phyloP scores from a whole-genome alignment of 2,797 vertebrate species.

The Mus minutoides region DNA sequence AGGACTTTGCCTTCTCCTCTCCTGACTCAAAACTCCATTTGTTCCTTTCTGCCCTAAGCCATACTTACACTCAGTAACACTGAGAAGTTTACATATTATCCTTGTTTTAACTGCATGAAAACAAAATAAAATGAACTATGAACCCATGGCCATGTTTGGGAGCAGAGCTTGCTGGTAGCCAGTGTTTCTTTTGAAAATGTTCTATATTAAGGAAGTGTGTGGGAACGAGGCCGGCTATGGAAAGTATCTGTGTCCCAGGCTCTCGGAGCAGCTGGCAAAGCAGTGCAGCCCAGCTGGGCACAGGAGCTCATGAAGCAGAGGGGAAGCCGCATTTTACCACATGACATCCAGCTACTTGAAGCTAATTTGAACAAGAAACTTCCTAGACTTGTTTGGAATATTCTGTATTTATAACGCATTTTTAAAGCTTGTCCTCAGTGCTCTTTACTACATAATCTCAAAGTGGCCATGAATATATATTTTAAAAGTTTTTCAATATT shows the following conservation, averaged over 20 bases:
- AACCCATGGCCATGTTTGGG: slow-evolving; percentile 74
- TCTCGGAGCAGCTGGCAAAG: slow-evolving; percentile 56
- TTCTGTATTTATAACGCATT: slow-evolving; percentile 59
- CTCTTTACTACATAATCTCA: slow-evolving; percentile 69
- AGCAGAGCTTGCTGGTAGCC: slow-evolving; percentile 55
- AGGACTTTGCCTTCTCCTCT: slow-evolving; percentile 20
- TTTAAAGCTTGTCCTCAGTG: slow-evolving; percentile 72
- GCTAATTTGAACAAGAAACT: slow-evolving; percentile 54
- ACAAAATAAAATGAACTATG: slow-evolving; percentile 76
- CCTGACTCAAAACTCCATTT: slow-evolving; percentile 44
- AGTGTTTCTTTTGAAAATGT: slow-evolving; percentile 63
- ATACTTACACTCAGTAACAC: slow-evolving; percentile 15
- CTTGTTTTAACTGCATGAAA: slow-evolving; percentile 75
- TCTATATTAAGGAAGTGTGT: slow-evolving; percentile 73
- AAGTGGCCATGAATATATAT: slow-evolving; percentile 23
- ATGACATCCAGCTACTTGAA: slow-evolving; percentile 61
- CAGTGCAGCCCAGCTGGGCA: background rate
- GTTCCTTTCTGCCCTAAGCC: slow-evolving; percentile 34
- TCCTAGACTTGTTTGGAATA: slow-evolving; percentile 66
- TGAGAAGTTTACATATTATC: slow-evolving; percentile 71
- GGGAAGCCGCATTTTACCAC: slow-evolving; percentile 67
- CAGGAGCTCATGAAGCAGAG: background rate
- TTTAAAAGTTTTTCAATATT: slow-evolving; percentile 17
- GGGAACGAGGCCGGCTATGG: slow-evolving; percentile 53
- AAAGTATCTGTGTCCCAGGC: slow-evolving; percentile 56